phyloP scores from a whole-genome alignment of 2,113 vertebrate species.

The Notothenia rossii region DNA sequence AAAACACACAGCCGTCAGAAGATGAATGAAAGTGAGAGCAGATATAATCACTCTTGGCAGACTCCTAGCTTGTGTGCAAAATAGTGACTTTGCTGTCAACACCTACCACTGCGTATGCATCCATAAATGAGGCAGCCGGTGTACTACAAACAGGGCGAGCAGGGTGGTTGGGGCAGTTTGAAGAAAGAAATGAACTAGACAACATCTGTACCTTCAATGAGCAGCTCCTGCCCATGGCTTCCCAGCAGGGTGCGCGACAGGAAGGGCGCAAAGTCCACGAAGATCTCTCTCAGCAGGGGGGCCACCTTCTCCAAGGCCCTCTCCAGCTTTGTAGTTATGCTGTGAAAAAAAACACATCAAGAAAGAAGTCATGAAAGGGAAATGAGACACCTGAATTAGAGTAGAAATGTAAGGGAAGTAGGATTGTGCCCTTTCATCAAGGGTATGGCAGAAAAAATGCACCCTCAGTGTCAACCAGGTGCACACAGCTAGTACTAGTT shows the following conservation, averaged over 20 bases:
- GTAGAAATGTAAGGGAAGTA: constrained; percentile 10
- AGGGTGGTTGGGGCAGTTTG: not conserved
- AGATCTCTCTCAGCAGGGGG: constrained; percentile 96
- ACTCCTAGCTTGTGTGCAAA: constrained; percentile 43
- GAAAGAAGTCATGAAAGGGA: not conserved
- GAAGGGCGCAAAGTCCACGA: constrained; percentile 99
- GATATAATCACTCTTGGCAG: constrained; percentile 51
- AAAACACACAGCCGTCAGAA: constrained; percentile 26
- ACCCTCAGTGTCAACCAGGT: not conserved
- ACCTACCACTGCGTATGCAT: constrained; percentile 32
- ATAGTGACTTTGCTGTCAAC: constrained; percentile 48
- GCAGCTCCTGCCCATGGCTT: constrained; percentile 96
- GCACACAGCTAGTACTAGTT: constrained; percentile 35
- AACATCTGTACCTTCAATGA: constrained; percentile 95
- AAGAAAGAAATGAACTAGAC: not conserved
- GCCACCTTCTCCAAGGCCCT: constrained; percentile 97
- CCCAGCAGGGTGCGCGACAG: constrained; percentile 95
- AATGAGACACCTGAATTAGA: constrained; percentile 19
- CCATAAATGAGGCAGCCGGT: constrained; percentile 35
- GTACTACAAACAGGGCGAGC: constrained; percentile 7
- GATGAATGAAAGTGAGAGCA: constrained; percentile 50
- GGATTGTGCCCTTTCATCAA: constrained; percentile 2
- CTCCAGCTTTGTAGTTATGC: constrained; percentile 98
- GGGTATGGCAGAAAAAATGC: not conserved
- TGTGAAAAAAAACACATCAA: constrained; percentile 78